Percentiles rank a stretch among this genome's conserved stretches.
These are phyloP conservation scores for Spodoptera exigua DNA, from an alignment of 2,888 invertebrate species.

Conservation along the genomic window DNA sequence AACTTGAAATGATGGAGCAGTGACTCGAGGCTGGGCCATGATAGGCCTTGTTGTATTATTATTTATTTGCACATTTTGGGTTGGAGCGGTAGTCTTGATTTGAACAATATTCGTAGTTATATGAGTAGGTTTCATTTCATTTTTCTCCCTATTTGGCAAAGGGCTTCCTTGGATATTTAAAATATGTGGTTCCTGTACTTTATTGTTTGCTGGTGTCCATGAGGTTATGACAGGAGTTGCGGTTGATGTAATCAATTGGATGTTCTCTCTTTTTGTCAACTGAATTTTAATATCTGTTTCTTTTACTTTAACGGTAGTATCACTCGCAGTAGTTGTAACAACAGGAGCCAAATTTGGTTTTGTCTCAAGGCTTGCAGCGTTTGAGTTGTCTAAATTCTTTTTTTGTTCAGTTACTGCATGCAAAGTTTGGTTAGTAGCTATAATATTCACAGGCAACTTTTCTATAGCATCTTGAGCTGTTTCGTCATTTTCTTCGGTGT, in stretches of 20 bases:
- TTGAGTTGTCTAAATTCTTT: slow-evolving; percentile 76
- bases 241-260: slow-evolving; percentile 79
- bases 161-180: slow-evolving; percentile 74
- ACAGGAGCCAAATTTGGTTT: slow-evolving; percentile 62
- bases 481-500: slow-evolving; percentile 93
- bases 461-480: slow-evolving; percentile 81
- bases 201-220: slow-evolving; percentile 87
- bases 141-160: slow-evolving; percentile 68
- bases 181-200: slow-evolving; percentile 79
- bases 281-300: slow-evolving; percentile 77
- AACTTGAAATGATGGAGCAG: slow-evolving; percentile 83
- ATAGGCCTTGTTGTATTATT: slow-evolving; percentile 75
- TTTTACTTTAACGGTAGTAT: slow-evolving; percentile 68
- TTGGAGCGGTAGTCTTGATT: slow-evolving; percentile 74
- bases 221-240: slow-evolving; percentile 89
- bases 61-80: slow-evolving; percentile 70
- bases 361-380: slow-evolving; percentile 79
- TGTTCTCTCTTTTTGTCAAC: slow-evolving; percentile 74
- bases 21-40: slow-evolving; percentile 74
- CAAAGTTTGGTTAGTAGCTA: slow-evolving; percentile 73
- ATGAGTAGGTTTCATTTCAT: slow-evolving; percentile 78
- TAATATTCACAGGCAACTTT: slow-evolving; percentile 79
- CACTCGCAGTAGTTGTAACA: slow-evolving; percentile 72
- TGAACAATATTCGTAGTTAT: slow-evolving; percentile 83
- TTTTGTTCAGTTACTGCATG: slow-evolving; percentile 67